A percentile compares a stretch with the other conserved stretches of the same genome.
Evolutionary conservation across 2,113 vertebrate genomes (phyloP).

Genomic region (Myiopsitta monachus): DNA sequence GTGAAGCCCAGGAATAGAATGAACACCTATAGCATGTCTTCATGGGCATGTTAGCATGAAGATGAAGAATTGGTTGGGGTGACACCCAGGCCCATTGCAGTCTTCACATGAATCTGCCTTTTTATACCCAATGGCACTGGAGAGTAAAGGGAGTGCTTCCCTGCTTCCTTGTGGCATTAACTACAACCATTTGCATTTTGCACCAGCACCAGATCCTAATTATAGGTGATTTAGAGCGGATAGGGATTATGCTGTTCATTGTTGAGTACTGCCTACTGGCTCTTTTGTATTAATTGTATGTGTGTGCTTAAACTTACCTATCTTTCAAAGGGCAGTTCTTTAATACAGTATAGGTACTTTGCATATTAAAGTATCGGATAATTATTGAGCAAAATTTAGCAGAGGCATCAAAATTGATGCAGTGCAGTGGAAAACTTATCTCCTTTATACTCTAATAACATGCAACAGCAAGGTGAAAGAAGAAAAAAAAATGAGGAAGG

Average conservation of each 20-base stretch:
- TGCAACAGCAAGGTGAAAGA: background rate
- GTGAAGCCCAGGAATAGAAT: background rate
- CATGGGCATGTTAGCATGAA: background rate
- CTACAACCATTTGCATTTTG: slow-evolving; percentile 34
- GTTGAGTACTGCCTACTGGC: slow-evolving; percentile 13
- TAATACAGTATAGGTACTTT: background rate
- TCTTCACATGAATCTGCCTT: background rate
- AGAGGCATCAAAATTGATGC: background rate
- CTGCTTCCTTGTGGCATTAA: slow-evolving; percentile 30
- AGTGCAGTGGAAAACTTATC: background rate
- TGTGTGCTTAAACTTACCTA: background rate
- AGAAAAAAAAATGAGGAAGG: background rate
- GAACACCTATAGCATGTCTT: background rate
- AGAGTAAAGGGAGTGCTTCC: background rate
- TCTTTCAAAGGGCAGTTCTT: slow-evolving; percentile 10
- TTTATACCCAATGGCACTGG: background rate
- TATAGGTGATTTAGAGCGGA: slow-evolving; percentile 44
- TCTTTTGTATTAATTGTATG: slow-evolving; percentile 31
- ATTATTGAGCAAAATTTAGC: background rate
- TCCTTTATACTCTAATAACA: background rate
- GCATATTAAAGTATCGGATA: background rate
- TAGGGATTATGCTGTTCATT: slow-evolving; percentile 13
- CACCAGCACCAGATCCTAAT: slow-evolving; percentile 32
- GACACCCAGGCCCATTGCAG: background rate
- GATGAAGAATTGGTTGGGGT: background rate